A percentile compares a stretch with the other conserved stretches of the same genome.
Conservation (phyloP, 2,113 vertebrate genomes). For the Hippopotamus amphibius region DNA sequence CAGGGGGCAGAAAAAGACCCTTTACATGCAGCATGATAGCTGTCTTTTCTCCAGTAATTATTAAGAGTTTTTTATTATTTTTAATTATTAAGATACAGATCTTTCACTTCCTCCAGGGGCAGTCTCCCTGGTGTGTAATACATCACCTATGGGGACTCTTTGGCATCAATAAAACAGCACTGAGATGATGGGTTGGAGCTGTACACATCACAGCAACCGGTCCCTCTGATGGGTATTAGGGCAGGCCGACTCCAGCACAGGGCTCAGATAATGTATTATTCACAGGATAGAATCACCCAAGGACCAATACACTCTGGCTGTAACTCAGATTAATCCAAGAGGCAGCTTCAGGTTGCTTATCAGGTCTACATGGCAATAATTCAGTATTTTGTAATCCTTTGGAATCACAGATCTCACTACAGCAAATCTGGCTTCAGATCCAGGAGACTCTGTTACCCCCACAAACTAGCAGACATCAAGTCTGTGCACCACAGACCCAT, state of each 20-base stretch:
- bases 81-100: too few species aligned
- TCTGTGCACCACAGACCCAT: neutral
- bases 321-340: slow-evolving; percentile 15
- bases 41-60: slow-evolving; percentile 20
- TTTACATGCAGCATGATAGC: neutral
- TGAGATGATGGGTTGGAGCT: neutral
- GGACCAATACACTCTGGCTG: neutral
- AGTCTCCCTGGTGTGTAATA: neutral
- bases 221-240: neutral
- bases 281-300: neutral
- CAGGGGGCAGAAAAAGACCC: too few species aligned
- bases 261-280: neutral
- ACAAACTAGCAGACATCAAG: neutral
- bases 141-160: neutral
- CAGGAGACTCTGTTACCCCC: neutral
- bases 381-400: neutral
- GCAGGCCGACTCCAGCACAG: neutral
- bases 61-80: slow-evolving; percentile 29
- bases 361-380: neutral
- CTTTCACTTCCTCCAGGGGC: neutral
- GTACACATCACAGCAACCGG: neutral
- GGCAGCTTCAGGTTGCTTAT: neutral
- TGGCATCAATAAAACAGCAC: slow-evolving; percentile 8
- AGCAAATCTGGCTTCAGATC: neutral
- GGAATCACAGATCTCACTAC: neutral